Evolutionary conservation across 2,797 vertebrate genomes (phyloP), one percentile per base, ranked within the genome.

Genomic region (Coluber constrictor): DNA sequence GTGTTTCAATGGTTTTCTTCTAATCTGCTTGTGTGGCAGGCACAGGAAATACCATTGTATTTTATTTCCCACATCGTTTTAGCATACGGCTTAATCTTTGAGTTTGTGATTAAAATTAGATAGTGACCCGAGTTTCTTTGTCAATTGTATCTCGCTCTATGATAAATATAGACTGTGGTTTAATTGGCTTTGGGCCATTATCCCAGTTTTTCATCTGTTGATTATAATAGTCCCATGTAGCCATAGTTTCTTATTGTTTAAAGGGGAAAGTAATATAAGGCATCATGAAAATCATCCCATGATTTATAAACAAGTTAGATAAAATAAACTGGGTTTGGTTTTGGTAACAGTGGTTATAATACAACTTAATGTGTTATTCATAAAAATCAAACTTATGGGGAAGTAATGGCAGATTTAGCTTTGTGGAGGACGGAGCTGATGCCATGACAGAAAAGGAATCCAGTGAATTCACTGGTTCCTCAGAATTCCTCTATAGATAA

Each of bases 71-170:
- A 61, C 11, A 86, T 29, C 27, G 47, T 86, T 86, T 60, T 60
- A 91, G 47, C 25, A 59, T 86, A 59, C 16, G 47, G 23, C 25
- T 60, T 91, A 91, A 91, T 91, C 16, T 74, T 91, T 8, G 37
- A n/a, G 37, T 54, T 91, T 91, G 37, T 51, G 74, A 86, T 29
- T 83, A 86, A 91, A 91, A 91, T 86, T 91, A 86, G 25, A 60
- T 56, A 47, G n/a, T 43, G 37, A 51, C 74, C 16, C 3, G 23
- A 60, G 37, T 91, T 91, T 91, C 74, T 86, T 60, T 91, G 90
- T 51, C 90, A 91, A 57, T 86, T 15, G 57, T 59, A 60, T 86
- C 37, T n/a, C 29, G 32, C 54, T 90, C 23, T 74, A 20, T 79
- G 56, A 91, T 91, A 91, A 91, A 91, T 90, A 27, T 8, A 83